These are phyloP conservation scores for Torymus aiolomorphi DNA, from an alignment of 2,888 invertebrate species.

Conservation along the genomic window DNA sequence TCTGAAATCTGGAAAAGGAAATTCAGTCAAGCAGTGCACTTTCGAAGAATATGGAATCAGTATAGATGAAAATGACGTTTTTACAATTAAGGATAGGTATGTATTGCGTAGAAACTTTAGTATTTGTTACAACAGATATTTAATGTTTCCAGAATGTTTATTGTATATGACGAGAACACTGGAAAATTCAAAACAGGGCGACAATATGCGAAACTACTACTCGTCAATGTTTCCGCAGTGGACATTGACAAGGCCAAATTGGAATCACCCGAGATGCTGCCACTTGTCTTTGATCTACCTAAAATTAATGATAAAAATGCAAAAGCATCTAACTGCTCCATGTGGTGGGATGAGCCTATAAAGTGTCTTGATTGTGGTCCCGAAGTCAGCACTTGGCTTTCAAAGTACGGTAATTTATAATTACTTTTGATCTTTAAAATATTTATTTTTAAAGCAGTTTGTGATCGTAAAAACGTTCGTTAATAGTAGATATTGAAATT, in stretches of 20 bases:
- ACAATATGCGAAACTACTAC: conserved; percentile 75
- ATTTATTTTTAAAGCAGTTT: no score
- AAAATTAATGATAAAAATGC: conserved; percentile 53
- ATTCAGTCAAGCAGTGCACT: conserved; percentile 64
- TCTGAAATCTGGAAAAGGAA: conserved; percentile 74
- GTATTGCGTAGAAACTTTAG: conserved; percentile 2
- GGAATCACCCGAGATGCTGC: conserved; percentile 76
- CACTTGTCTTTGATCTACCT: conserved; percentile 75
- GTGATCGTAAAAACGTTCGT: background rate
- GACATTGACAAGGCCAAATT: conserved; percentile 74
- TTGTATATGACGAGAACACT: conserved; percentile 74
- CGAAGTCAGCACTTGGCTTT: conserved; percentile 80
- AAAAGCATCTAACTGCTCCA: conserved; percentile 62
- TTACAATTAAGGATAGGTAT: conserved; percentile 67
- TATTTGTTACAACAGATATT: background rate
- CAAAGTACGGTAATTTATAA: conserved; percentile 67
- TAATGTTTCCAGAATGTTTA: conserved; percentile 69
- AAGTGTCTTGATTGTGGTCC: conserved; percentile 81
- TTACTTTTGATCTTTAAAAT: background rate
- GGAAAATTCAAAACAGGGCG: conserved; percentile 75
- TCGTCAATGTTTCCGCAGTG: conserved; percentile 74
- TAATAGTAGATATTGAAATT: conserved; percentile 23
- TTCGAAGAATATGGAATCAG: conserved; percentile 71
- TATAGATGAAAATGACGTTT: conserved; percentile 56
- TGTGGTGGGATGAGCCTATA: conserved; percentile 74